phyloP scores from a whole-genome alignment of 1,140 invertebrate genomes.

The Adoxophyes honmai region DNA sequence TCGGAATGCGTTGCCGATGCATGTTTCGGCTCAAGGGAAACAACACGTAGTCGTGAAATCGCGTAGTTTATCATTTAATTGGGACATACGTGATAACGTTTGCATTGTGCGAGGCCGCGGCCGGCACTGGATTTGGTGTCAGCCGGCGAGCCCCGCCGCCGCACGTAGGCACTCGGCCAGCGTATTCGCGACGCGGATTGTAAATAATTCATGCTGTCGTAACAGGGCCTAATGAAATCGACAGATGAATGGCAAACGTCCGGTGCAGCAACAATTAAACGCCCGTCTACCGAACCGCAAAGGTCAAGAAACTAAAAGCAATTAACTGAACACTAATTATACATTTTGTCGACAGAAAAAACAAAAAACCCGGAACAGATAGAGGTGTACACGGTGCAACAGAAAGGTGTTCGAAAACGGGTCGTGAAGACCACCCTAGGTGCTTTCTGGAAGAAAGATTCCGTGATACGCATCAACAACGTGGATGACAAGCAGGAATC shows the following conservation, averaged over 20 bases:
- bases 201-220: constrained; percentile 53
- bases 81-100: constrained; percentile 33
- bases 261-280: constrained; percentile 7
- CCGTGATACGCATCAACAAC: constrained; percentile 83
- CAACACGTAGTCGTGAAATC: neutral
- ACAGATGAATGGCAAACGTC: constrained; percentile 36
- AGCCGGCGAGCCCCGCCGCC: constrained; percentile 30
- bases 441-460: constrained; percentile 82
- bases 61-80: constrained; percentile 19
- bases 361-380: constrained; percentile 83
- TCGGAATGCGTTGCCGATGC: neutral
- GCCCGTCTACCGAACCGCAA: constrained; percentile 4
- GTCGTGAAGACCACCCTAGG: constrained; percentile 78
- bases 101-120: constrained; percentile 21
- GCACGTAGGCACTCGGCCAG: constrained; percentile 29
- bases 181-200: constrained; percentile 45
- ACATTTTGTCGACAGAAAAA: constrained; percentile 77
- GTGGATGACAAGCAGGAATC: constrained; percentile 82
- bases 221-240: constrained; percentile 35
- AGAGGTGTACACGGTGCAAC: constrained; percentile 81
- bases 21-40: neutral
- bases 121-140: constrained; percentile 49
- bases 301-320: constrained; percentile 17
- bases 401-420: constrained; percentile 80
- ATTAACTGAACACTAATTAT: constrained; percentile 12